Evolutionary conservation across 2,888 invertebrate species (phyloP), one percentile per base, ranked within the genome.

Genomic region (Xanthorhoe spadicearia): DNA sequence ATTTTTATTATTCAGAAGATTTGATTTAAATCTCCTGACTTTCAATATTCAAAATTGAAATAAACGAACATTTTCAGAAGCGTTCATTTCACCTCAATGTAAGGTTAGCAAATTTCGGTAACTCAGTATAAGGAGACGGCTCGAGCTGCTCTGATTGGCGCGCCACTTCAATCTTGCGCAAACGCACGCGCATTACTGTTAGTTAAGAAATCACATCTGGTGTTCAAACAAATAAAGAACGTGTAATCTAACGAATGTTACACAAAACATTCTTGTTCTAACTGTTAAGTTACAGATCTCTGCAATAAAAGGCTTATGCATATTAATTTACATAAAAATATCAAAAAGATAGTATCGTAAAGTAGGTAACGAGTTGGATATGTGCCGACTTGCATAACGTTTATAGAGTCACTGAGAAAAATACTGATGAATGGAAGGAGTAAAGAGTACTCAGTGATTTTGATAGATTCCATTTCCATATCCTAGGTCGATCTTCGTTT

Each of bases 101-200:
- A 52, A 59, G 35, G 35, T 68, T 66, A 56, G 68, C 73, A 64
- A 78, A 80, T 74, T 77, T 69, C 64, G 70, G 77, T 78, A 75
- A 72, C 32, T 56, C 66, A 66, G 74, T 74, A 58, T 72, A 71
- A 72, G 71, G 71, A 73, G 78, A 73, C 68, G 73, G 74, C 78
- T 77, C 74, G 87, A 82, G 84, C 86, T 86, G 89, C 89, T 90
- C 88, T 88, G 87, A 87, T 90, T 90, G 80, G 81, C 82, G 78
- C 83, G 78, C 79, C 81, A 77, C 81, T 79, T 76, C 77, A 76
- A 55, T 71, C 72, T 85, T 83, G 79, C 79, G 79, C 72, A 82
- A 23, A 74, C 76, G 77, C 77, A 77, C 79, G 83, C 79, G 76
- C 81, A 77, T 72, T 71, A 71, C 58, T 13, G 59, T 64, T 67